A percentile compares a stretch with the other conserved stretches of the same genome.
These are phyloP conservation scores for Drosophila diplacantha DNA, from an alignment of 2,888 invertebrate genomes.

Conservation along the genomic window DNA sequence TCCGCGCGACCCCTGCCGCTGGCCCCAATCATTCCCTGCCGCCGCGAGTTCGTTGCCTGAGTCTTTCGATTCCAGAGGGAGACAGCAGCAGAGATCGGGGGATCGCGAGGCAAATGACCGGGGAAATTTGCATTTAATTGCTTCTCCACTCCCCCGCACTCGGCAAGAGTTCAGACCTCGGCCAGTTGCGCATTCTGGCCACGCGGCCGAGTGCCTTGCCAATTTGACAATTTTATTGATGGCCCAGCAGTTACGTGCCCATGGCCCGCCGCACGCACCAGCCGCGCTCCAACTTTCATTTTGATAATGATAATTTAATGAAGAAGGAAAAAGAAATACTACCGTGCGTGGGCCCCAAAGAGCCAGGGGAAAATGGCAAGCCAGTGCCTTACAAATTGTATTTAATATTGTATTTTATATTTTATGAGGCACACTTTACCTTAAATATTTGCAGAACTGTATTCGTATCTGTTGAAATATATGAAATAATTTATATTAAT, in stretches of 20 bases:
- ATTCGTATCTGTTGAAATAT: not conserved
- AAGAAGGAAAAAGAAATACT: slow-evolving; percentile 11
- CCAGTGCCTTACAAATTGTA: not conserved
- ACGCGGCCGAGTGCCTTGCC: slow-evolving; percentile 40
- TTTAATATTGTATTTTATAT: too few species aligned
- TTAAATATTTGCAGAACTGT: too few species aligned
- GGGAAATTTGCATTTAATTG: slow-evolving; percentile 38
- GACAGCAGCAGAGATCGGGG: not conserved
- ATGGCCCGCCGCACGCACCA: slow-evolving; percentile 44
- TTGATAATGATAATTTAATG: slow-evolving; percentile 58
- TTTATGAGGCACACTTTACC: too few species aligned
- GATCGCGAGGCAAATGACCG: slow-evolving; percentile 9
- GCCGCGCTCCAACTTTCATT: slow-evolving; percentile 54
- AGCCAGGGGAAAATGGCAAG: too few species aligned
- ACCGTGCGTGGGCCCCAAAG: too few species aligned
- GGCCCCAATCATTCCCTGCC: slow-evolving; percentile 35
- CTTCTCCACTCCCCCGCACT: slow-evolving; percentile 11
- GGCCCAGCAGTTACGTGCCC: slow-evolving; percentile 53
- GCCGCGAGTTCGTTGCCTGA: slow-evolving; percentile 50
- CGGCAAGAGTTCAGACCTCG: slow-evolving; percentile 7
- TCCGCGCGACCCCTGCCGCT: slow-evolving; percentile 16
- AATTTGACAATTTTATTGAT: slow-evolving; percentile 70
- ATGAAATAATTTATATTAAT: not conserved
- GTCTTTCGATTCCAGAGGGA: slow-evolving; percentile 32
- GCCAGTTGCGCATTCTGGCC: slow-evolving; percentile 13